Evolutionary conservation across 2,888 invertebrate genomes (phyloP), one percentile per base, ranked within the genome.

Genomic region (Gymnosoma rotundatum): DNA sequence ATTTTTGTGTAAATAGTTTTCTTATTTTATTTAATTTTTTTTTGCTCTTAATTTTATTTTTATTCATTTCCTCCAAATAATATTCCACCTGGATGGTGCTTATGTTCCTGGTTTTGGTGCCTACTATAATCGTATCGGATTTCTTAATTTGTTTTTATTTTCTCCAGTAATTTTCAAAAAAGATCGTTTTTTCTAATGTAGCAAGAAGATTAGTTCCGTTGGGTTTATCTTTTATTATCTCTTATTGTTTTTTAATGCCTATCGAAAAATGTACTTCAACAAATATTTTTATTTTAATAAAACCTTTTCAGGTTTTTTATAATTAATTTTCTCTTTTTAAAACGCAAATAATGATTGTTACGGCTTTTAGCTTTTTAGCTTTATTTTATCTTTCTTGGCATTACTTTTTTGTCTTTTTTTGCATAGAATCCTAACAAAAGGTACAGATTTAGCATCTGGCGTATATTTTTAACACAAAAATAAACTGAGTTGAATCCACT

Each of bases 171-270:
- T 50, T 32, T 54, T 14, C 10, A 45, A 32, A 67, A 67, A 67
- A 56, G 66, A 50, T 52, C 45, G 14, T 74, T 66, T 36, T 61
- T 64, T 66, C 78, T 70, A 56, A 6, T 60, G 79, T 86, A 70
- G 85, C 74, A 79, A 86, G 42, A 88, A 88, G 87, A 87, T 88
- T 87, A 88, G 88, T 90, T 90, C 89, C 89, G 89, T 89, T 88
- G 89, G 89, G 88, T 90, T 90, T 90, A 90, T 90, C 89, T 74
- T 81, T 20, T 25, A 36, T 16, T 1, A 50, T 58, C 61, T 58
- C 32, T 8, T 8, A 12, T 42, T 60, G 5, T 58, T 18, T 2
- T 42, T 4, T 10, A 5, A n/a, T 42, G 42, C 14, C 2, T 64
- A 20, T 56, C 20, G 14, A 2, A 54, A 18, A 2, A 32, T 32